phyloP scores from a whole-genome alignment of 2,113 vertebrate species.

The Fulmarus glacialis region DNA sequence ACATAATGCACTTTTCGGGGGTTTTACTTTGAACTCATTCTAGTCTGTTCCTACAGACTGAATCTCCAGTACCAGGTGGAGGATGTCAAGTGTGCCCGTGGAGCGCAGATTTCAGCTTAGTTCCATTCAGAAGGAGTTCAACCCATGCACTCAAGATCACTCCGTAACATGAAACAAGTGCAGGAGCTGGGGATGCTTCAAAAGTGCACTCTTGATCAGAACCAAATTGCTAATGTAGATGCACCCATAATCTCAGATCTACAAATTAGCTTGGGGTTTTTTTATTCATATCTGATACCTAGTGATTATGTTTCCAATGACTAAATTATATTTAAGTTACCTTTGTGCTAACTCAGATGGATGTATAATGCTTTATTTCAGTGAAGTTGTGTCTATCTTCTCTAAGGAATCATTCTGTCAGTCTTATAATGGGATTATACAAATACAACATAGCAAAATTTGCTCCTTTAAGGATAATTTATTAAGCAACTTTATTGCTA shows the following conservation, averaged over 20 bases:
- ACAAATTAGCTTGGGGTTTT: neutral
- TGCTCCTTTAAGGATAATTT: neutral
- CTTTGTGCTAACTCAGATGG: neutral
- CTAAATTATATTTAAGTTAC: neutral
- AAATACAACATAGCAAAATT: neutral
- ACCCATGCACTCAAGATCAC: neutral
- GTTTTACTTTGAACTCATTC: neutral
- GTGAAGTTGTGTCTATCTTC: neutral
- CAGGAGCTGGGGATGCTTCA: neutral
- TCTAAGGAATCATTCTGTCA: neutral
- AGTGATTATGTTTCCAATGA: neutral
- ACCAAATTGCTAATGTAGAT: neutral
- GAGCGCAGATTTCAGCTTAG: neutral
- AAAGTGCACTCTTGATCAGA: neutral
- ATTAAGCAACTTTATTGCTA: neutral
- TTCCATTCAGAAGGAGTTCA: neutral
- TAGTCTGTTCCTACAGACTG: neutral
- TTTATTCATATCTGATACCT: neutral
- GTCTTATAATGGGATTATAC: neutral
- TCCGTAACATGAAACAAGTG: neutral
- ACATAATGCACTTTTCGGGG: neutral
- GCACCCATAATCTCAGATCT: neutral
- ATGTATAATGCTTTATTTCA: neutral
- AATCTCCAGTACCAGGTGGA: neutral
- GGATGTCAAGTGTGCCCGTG: neutral